phyloP scores from a whole-genome alignment of 2,888 invertebrate genomes.

The Lacanobia wlatinum region DNA sequence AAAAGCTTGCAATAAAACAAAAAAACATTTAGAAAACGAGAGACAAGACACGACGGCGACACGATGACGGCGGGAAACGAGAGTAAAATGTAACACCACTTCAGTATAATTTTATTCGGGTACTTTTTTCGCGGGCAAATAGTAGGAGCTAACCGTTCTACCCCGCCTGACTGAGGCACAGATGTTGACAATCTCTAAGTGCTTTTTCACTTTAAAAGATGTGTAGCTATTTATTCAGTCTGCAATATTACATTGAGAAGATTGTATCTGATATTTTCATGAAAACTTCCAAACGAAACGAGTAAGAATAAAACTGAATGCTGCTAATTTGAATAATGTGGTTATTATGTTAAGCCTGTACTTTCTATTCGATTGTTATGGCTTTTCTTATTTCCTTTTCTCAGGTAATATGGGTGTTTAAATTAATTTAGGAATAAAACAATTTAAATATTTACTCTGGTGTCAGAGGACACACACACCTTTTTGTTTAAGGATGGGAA shows the following conservation, averaged over 20 bases:
- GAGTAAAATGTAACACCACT: neutral
- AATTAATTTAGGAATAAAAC: neutral
- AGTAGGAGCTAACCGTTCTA: conserved; percentile 6
- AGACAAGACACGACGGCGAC: too few species aligned
- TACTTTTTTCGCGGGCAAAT: conserved; percentile 2
- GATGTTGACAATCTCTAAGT: conserved; percentile 68
- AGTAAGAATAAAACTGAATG: conserved; percentile 28
- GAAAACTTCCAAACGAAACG: conserved; percentile 29
- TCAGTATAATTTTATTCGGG: neutral
- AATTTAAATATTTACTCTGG: too few species aligned
- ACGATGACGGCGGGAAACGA: too few species aligned
- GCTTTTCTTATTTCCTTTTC: neutral
- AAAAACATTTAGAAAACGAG: too few species aligned
- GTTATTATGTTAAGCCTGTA: conserved; percentile 43
- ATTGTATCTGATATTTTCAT: conserved; percentile 46
- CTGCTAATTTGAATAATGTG: conserved; percentile 40
- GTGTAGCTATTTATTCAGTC: conserved; percentile 65
- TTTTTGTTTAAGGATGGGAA: neutral
- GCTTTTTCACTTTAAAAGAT: conserved; percentile 65
- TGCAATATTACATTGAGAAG: conserved; percentile 60
- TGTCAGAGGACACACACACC: too few species aligned
- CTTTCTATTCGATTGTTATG: conserved; percentile 34
- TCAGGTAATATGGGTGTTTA: conserved; percentile 14
- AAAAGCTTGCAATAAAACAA: too few species aligned
- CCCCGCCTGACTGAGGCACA: conserved; percentile 55